Conservation (phyloP, 1,140 invertebrate genomes). For the Helicoverpa zea region DNA sequence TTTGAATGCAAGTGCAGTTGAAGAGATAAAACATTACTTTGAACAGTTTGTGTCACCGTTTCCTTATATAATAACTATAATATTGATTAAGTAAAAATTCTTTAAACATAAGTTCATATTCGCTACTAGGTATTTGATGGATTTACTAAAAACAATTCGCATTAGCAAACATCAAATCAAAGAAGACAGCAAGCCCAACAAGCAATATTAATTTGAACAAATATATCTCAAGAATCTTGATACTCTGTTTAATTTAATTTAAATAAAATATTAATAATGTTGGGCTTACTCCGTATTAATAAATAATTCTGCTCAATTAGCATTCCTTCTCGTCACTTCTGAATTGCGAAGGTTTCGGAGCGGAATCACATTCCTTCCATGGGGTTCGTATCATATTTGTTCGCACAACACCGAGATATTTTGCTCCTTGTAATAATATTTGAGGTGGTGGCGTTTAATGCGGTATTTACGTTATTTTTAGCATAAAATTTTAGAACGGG, state of each 20-base stretch:
- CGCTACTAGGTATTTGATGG: background rate
- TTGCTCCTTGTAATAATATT: background rate
- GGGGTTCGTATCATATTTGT: constrained; percentile 3
- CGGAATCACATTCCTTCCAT: constrained; percentile 1
- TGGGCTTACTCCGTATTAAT: constrained; percentile 4
- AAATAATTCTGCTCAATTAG: constrained; percentile 29
- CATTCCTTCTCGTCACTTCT: constrained; percentile 20
- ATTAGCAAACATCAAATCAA: background rate
- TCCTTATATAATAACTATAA: background rate
- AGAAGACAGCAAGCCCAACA: background rate
- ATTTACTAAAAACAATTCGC: background rate
- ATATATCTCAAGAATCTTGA: constrained; percentile 5
- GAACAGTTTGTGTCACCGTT: background rate
- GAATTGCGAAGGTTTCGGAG: background rate
- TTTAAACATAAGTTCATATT: background rate
- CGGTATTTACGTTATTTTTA: background rate
- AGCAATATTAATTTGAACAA: background rate
- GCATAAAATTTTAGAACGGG: background rate
- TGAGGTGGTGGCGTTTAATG: background rate
- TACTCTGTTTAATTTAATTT: constrained; percentile 8
- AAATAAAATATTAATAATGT: constrained; percentile 17
- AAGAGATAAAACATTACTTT: constrained; percentile 23
- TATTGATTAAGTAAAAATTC: background rate
- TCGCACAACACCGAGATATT: background rate
- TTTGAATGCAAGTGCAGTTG: constrained; percentile 36